phyloP scores from a whole-genome alignment of 2,888 invertebrate species.

The Glaucopsyche alexis region DNA sequence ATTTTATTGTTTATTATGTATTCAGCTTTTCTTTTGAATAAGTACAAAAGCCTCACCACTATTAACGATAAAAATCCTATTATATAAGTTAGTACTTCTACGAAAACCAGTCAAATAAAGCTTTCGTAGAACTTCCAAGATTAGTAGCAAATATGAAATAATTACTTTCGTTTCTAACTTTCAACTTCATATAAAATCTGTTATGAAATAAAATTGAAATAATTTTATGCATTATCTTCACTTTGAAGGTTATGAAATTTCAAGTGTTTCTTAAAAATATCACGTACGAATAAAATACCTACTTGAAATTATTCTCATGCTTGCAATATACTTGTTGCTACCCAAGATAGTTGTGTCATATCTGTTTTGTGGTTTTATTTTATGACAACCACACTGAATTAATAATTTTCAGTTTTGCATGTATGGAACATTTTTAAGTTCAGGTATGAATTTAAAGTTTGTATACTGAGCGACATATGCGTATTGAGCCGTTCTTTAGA shows the following conservation, averaged over 20 bases:
- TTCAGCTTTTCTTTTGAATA: too few relatives aligned
- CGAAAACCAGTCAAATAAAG: neutral
- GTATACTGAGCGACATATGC: too few relatives aligned
- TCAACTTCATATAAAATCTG: neutral
- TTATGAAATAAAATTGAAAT: conserved; percentile 1
- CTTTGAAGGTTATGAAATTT: conserved; percentile 20
- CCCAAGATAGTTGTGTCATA: neutral
- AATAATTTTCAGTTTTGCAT: neutral
- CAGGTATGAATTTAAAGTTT: too few relatives aligned
- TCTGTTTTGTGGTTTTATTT: neutral
- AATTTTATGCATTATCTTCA: neutral
- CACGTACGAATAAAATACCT: conserved; percentile 5
- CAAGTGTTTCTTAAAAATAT: conserved; percentile 22
- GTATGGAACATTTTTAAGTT: too few relatives aligned
- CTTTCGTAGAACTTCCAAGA: neutral
- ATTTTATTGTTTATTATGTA: too few relatives aligned
- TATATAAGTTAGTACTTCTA: too few relatives aligned
- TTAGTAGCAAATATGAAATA: too few relatives aligned
- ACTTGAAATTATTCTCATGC: neutral
- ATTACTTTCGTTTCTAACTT: too few relatives aligned
- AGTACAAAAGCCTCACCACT: too few relatives aligned
- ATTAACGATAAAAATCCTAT: too few relatives aligned
- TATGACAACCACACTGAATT: neutral
- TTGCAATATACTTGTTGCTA: neutral
- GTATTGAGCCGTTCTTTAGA: too few relatives aligned